Evolutionary conservation across 1,140 invertebrate species (phyloP), one percentile per base, ranked within the genome.

Genomic region (Diachasma alloeum): DNA sequence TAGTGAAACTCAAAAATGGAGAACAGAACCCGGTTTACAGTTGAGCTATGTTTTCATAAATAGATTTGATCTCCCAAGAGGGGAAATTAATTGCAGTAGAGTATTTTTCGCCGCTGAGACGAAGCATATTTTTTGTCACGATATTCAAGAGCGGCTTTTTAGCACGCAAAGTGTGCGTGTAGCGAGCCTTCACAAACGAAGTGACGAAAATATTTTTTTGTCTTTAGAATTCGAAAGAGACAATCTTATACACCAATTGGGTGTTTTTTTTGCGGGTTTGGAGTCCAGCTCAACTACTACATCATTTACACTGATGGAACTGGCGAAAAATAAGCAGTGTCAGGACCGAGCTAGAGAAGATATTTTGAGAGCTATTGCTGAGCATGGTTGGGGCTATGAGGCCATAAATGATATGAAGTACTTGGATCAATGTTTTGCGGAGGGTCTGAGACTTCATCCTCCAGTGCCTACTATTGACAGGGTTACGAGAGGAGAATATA

Each of bases 381-480:
- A 83, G 69, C 66, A 85, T 76, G 85, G 84, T 1, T 74, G 83
- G 71, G 84, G 82, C 0, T 86, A 83, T 44, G 85, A 87, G 56
- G 84, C 85, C 15, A 85, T 88, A 36, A 84, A 83, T 36, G 80
- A 88, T 0, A 88, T 87, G 87, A 87, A 86, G 42, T 88, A 86
- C 73, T 76, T 88, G 10, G 83, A 88, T 69, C 85, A 86, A 72
- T 63, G 79, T 77, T 10, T 81, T 74, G 63, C 83, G 9, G 86
- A 87, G 79, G 86, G 90, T 10, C 81, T 93, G 4, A 84, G 93
- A 59, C 77, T 93, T 11, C 92, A 91, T 84, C 92, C 93, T 11
- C 90, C 92, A 17, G 91, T 93, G 0, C 92, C 92, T 2, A 88
- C 91, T 2, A 90, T 92, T 77, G 91, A 90, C 39, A 81, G 93